Evolutionary conservation across 2,797 vertebrate species (phyloP).

Genomic region (Pelobates cultripes): DNA sequence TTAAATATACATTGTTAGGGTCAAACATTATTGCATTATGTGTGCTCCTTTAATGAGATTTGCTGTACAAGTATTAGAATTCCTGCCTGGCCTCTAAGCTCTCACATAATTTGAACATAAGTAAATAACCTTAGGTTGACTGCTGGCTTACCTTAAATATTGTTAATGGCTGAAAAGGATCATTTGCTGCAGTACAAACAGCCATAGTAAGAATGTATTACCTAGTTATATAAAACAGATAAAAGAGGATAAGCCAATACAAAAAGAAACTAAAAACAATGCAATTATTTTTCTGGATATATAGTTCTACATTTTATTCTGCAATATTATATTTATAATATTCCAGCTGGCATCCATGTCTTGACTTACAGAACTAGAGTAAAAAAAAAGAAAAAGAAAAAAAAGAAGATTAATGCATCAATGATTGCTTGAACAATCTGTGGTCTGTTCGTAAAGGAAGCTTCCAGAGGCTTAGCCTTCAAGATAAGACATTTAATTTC

Average conservation of each 20-base stretch:
- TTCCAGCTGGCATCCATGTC: not conserved
- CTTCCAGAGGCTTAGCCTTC: conserved; percentile 30
- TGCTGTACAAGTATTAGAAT: too few species aligned
- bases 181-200: too few species aligned
- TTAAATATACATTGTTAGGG: too few species aligned
- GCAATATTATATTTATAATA: not conserved
- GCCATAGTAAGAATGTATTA: too few species aligned
- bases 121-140: too few species aligned
- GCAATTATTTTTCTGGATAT: not conserved
- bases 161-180: too few species aligned
- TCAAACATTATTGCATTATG: too few species aligned
- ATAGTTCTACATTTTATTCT: not conserved
- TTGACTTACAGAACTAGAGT: not conserved
- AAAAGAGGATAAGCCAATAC: not conserved
- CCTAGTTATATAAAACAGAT: not conserved
- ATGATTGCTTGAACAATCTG: conserved; percentile 20
- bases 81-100: too few species aligned
- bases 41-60: too few species aligned
- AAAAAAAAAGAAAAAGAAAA: too few species aligned
- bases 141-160: too few species aligned
- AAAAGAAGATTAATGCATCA: conserved; percentile 29
- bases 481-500: conserved; percentile 45
- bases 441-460: conserved; percentile 17
- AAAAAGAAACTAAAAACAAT: not conserved
- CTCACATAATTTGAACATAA: too few species aligned